Conservation (phyloP, 1,140 invertebrate species). For the Lepidotrigona ventralis region DNA sequence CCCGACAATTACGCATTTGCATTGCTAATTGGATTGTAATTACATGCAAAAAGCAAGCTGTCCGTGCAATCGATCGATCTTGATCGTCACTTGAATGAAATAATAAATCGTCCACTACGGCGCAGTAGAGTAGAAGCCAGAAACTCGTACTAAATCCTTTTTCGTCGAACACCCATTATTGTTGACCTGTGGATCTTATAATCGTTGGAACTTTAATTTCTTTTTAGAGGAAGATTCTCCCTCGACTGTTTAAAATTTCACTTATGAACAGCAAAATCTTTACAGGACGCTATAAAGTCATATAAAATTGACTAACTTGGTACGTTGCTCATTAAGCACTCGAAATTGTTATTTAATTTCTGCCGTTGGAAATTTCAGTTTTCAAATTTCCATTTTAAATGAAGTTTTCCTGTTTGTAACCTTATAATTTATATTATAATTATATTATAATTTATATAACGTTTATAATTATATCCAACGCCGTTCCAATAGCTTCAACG, state of each 20-base stretch:
- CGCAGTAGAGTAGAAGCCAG: neutral
- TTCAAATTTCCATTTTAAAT: no score
- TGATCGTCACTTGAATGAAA: conserved; percentile 25
- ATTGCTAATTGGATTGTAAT: conserved; percentile 26
- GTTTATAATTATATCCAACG: no score
- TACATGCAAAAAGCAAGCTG: conserved; percentile 12
- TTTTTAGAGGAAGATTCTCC: neutral
- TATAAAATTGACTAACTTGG: neutral
- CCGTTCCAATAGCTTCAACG: neutral
- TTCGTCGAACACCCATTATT: conserved; percentile 4
- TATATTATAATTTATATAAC: no score
- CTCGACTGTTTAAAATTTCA: neutral
- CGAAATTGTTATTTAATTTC: neutral
- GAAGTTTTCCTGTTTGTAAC: no score
- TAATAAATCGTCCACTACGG: conserved; percentile 8
- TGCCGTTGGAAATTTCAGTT: neutral
- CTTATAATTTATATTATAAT: no score
- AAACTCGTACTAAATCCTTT: neutral
- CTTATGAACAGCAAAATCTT: neutral
- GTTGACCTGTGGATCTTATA: neutral
- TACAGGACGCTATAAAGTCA: neutral
- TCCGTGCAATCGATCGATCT: conserved; percentile 12
- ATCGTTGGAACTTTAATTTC: neutral
- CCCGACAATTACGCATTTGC: conserved; percentile 4
- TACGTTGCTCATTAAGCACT: neutral